phyloP scores from a whole-genome alignment of 2,797 vertebrate genomes.

The Pseudomugil gertrudae region DNA sequence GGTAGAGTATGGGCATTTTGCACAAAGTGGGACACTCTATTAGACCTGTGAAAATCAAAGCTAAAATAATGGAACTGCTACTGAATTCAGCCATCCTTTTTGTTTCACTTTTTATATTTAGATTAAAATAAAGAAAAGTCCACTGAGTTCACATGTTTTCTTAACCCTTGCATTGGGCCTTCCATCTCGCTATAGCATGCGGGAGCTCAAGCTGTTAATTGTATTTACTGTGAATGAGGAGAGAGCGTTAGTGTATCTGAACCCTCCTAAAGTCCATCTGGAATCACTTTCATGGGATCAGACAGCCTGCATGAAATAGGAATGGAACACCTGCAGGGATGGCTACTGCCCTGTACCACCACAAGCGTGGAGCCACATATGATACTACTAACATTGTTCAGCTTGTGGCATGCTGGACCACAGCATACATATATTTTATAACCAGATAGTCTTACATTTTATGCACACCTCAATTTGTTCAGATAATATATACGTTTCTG shows the following conservation, averaged over 20 bases:
- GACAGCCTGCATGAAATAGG: conserved; percentile 73
- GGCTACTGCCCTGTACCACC: conserved; percentile 66
- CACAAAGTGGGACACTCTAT: conserved; percentile 34
- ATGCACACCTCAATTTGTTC: conserved; percentile 43
- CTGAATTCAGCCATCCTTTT: conserved; percentile 59
- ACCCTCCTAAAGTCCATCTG: conserved; percentile 77
- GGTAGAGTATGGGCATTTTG: conserved; percentile 39
- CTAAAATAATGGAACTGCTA: conserved; percentile 65
- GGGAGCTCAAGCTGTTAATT: conserved; percentile 77
- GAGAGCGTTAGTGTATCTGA: conserved; percentile 68
- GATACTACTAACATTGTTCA: conserved; percentile 53
- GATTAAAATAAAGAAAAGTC: conserved; percentile 73
- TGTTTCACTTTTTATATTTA: conserved; percentile 73
- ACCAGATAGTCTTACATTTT: conserved; percentile 53
- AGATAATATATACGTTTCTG: conserved; percentile 33
- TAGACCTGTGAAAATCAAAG: conserved; percentile 40
- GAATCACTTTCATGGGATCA: conserved; percentile 81
- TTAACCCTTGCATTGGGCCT: conserved; percentile 72
- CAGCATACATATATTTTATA: conserved; percentile 56
- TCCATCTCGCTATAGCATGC: conserved; percentile 71
- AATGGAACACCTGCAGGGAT: conserved; percentile 76
- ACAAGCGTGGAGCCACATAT: conserved; percentile 50
- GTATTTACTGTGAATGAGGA: conserved; percentile 75
- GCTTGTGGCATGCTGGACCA: conserved; percentile 42
- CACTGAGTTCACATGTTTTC: conserved; percentile 64